A percentile compares a stretch with the other conserved stretches of the same genome.
These are phyloP conservation scores for rabbit (Oryctolagus cuniculus) DNA, from an alignment of 2,113 vertebrate genomes.

Conservation along the genomic window mOryCun1.1 NC_091445.1:48421501-48422000, in stretches of 20 bases:
- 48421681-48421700: not conserved
- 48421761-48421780: conserved; percentile 44
- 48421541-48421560: not conserved
- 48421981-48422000: not conserved
- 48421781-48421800: conserved; percentile 48
- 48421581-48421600: not conserved
- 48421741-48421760: conserved; percentile 1
- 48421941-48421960: not conserved
- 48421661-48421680: not conserved
- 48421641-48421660: not conserved
- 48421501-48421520: not conserved
- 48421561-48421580: not conserved
- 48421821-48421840: conserved; percentile 52
- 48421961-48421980: not conserved
- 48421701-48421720: not conserved
- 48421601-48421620: not conserved
- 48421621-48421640: not conserved
- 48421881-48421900: conserved; percentile 39
- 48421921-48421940: not conserved
- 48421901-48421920: not conserved
- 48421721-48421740: conserved; percentile 19
- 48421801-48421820: conserved; percentile 17
- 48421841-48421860: conserved; percentile 50
- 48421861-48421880: not conserved
- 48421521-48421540: not conserved